Percentiles rank a stretch among this genome's conserved stretches.
phyloP scores from a whole-genome alignment of 2,888 invertebrate genomes.

The Lycaena phlaeas region DNA sequence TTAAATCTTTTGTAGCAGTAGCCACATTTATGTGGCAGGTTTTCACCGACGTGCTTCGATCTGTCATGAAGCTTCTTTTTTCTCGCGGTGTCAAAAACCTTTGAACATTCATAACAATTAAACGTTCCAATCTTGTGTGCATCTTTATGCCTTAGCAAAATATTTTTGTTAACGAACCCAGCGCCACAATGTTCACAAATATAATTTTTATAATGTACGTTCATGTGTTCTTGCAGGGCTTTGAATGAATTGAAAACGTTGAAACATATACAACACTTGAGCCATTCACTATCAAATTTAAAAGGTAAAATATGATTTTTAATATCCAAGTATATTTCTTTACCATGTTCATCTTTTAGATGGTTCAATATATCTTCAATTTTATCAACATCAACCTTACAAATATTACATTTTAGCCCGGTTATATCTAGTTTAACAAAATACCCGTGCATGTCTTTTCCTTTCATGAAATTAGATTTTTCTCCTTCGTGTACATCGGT shows the following conservation, averaged over 20 bases:
- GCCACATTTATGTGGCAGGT: conserved; percentile 34
- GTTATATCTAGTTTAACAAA: conserved; percentile 30
- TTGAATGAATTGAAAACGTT: conserved; percentile 27
- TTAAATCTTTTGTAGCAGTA: conserved; percentile 36
- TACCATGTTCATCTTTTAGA: conserved; percentile 21
- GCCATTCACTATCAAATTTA: conserved; percentile 24
- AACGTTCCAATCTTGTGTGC: conserved; percentile 44
- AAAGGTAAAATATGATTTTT: conserved; percentile 30
- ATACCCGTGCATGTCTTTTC: conserved; percentile 24
- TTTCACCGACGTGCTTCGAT: conserved; percentile 39
- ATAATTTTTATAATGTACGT: conserved; percentile 29
- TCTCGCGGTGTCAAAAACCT: conserved; percentile 55
- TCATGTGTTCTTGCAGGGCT: conserved; percentile 30
- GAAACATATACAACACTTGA: conserved; percentile 27
- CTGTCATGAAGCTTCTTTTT: conserved; percentile 55
- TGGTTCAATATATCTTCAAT: conserved; percentile 22
- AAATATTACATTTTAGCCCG: conserved; percentile 23
- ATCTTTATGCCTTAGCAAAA: conserved; percentile 32
- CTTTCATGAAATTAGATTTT: conserved; percentile 38
- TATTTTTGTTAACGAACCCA: conserved; percentile 27
- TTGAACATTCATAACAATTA: conserved; percentile 46
- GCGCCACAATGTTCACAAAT: conserved; percentile 28
- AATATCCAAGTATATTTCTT: conserved; percentile 21
- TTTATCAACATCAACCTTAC: conserved; percentile 15
- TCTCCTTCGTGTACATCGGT: conserved; percentile 28